Evolutionary conservation across 1,140 invertebrate species (phyloP).

Genomic region (Plectrocnemia conspersa): DNA sequence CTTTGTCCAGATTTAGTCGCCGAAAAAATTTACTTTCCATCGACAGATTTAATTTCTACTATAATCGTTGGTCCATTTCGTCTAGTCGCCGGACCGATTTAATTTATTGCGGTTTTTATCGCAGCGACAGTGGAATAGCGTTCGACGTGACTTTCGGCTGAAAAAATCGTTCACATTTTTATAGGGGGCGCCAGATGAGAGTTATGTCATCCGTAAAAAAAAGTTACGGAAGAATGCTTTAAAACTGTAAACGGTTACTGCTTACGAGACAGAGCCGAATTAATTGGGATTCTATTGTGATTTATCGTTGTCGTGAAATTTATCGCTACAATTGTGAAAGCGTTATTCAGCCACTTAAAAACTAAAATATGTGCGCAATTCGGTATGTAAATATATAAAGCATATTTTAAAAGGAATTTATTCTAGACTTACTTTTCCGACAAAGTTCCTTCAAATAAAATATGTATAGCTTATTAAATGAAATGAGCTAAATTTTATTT

Average conservation of each 20-base stretch:
- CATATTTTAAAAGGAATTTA: too few relatives aligned
- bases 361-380: too few relatives aligned
- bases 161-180: not conserved
- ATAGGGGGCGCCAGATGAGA: conserved; percentile 5
- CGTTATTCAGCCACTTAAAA: too few relatives aligned
- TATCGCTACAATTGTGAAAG: not conserved
- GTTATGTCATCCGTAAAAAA: conserved; percentile 7
- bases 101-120: conserved; percentile 4
- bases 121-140: not conserved
- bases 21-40: too few relatives aligned
- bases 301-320: conserved; percentile 4
- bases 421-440: too few relatives aligned
- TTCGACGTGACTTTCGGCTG: not conserved
- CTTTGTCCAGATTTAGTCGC: too few relatives aligned
- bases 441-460: too few relatives aligned
- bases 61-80: not conserved
- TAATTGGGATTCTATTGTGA: conserved; percentile 9
- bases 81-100: not conserved
- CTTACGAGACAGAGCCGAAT: conserved; percentile 5
- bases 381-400: too few relatives aligned
- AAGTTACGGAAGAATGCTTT: conserved; percentile 7
- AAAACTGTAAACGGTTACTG: conserved; percentile 8
- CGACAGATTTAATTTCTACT: too few relatives aligned
- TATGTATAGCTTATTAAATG: too few relatives aligned
- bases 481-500: too few relatives aligned